phyloP scores from a whole-genome alignment of 2,888 invertebrate species.

The Eledona agricola region DNA sequence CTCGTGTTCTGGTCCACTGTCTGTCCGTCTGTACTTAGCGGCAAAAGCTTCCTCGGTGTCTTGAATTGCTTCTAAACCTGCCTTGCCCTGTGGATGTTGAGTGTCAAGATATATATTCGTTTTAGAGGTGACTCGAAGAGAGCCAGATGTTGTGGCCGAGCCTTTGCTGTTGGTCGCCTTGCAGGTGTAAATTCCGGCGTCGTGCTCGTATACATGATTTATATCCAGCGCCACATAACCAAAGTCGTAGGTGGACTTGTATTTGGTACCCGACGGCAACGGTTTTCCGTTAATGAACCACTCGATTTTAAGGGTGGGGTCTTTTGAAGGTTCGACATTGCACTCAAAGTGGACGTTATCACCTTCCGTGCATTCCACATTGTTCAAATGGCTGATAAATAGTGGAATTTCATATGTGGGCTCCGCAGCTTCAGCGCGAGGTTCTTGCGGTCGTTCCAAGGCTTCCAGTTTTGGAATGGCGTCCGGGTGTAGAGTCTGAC shows the following conservation, averaged over 20 bases:
- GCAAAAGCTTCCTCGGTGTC: conserved; percentile 86
- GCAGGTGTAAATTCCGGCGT: conserved; percentile 91
- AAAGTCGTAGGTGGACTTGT: conserved; percentile 93
- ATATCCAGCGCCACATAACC: conserved; percentile 94
- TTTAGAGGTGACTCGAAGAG: conserved; percentile 83
- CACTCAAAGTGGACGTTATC: conserved; percentile 92
- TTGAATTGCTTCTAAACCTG: conserved; percentile 88
- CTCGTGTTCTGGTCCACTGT: conserved; percentile 76
- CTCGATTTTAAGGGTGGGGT: conserved; percentile 89
- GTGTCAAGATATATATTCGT: conserved; percentile 86
- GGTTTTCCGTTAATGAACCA: conserved; percentile 96
- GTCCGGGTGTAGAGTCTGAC: conserved; percentile 88
- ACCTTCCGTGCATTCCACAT: conserved; percentile 87
- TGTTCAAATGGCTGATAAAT: conserved; percentile 90
- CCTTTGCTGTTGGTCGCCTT: conserved; percentile 90
- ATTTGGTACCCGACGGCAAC: conserved; percentile 87
- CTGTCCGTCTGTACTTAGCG: conserved; percentile 74
- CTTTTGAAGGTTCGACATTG: conserved; percentile 90
- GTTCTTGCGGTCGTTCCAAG: conserved; percentile 81
- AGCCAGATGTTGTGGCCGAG: conserved; percentile 88
- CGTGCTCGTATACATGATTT: conserved; percentile 86
- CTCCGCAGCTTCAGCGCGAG: conserved; percentile 75
- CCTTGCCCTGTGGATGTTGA: conserved; percentile 93
- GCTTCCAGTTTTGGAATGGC: conserved; percentile 86
- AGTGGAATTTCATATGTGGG: conserved; percentile 85